A percentile compares a stretch with the other conserved stretches of the same genome.
phyloP scores from a whole-genome alignment of 1,140 invertebrate genomes.

The Macrocentrus cingulum region DNA sequence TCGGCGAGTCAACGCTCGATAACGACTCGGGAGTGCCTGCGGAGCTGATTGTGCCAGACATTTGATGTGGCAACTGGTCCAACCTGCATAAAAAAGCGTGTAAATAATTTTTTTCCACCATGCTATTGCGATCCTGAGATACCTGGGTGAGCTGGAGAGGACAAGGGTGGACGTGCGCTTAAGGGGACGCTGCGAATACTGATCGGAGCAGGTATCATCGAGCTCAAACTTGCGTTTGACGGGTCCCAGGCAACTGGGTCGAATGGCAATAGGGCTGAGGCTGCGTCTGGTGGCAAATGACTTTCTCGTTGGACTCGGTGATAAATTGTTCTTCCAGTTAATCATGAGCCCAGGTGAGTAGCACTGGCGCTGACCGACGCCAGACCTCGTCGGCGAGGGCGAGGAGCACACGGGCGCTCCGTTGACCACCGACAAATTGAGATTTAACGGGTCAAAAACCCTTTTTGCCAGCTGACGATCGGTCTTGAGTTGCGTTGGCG shows the following conservation, averaged over 20 bases:
- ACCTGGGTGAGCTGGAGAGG: slow-evolving; percentile 48
- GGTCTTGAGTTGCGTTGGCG: slow-evolving; percentile 46
- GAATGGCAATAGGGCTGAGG: slow-evolving; percentile 79
- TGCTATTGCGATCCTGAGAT: background rate
- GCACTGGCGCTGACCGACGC: slow-evolving; percentile 63
- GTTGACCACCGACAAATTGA: slow-evolving; percentile 49
- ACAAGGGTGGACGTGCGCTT: slow-evolving; percentile 59
- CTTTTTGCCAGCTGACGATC: slow-evolving; percentile 50
- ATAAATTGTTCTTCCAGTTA: slow-evolving; percentile 64
- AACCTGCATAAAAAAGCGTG: slow-evolving; percentile 38
- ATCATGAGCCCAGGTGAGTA: slow-evolving; percentile 65
- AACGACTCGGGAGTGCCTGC: slow-evolving; percentile 65
- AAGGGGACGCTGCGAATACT: slow-evolving; percentile 58
- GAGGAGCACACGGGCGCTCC: slow-evolving; percentile 63
- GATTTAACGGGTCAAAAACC: slow-evolving; percentile 51
- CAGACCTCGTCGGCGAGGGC: slow-evolving; percentile 67
- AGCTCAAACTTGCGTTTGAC: slow-evolving; percentile 81
- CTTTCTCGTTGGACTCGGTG: slow-evolving; percentile 81
- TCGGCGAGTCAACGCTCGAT: slow-evolving; percentile 64
- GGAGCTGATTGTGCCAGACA: slow-evolving; percentile 63
- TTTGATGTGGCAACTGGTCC: slow-evolving; percentile 59
- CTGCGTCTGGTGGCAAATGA: slow-evolving; percentile 77
- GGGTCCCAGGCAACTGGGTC: slow-evolving; percentile 62
- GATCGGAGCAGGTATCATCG: slow-evolving; percentile 62
- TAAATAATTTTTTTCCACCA: slow-evolving; percentile 1